Conservation (phyloP, 2,113 vertebrate species). For the Harpagus bidentatus region DNA sequence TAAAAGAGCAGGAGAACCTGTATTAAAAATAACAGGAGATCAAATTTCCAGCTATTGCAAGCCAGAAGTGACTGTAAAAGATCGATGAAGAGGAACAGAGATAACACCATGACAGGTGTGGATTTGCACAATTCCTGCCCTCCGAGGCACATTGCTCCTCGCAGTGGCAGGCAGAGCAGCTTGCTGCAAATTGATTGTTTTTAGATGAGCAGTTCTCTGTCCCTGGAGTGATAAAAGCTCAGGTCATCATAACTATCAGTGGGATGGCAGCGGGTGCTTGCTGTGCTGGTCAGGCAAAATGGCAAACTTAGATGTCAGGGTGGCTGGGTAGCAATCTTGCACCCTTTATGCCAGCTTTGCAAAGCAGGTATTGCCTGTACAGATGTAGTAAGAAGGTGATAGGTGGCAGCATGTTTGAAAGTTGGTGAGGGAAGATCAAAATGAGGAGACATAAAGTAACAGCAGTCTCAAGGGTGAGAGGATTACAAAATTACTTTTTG, state of each 20-base stretch:
- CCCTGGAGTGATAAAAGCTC: background rate
- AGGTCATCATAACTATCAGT: background rate
- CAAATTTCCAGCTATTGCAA: background rate
- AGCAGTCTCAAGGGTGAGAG: background rate
- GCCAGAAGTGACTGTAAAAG: background rate
- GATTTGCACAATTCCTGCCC: background rate
- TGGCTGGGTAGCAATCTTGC: background rate
- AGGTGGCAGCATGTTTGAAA: background rate
- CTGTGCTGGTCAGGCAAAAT: background rate
- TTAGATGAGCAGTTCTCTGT: background rate
- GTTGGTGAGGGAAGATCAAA: background rate
- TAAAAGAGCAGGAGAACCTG: background rate
- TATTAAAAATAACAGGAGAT: slow-evolving; percentile 14
- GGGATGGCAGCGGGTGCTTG: background rate
- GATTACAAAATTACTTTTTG: background rate
- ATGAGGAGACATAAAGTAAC: background rate
- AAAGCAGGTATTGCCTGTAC: background rate
- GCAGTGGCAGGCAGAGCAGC: background rate
- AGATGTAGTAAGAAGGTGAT: background rate
- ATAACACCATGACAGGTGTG: background rate
- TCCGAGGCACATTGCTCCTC: background rate
- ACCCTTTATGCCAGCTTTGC: background rate
- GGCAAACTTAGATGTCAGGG: background rate
- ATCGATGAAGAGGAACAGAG: background rate
- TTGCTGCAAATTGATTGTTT: background rate